Percentiles rank a stretch among this genome's conserved stretches.
Evolutionary conservation across 2,888 invertebrate species (phyloP).

Genomic region (Philonicus albiceps): DNA sequence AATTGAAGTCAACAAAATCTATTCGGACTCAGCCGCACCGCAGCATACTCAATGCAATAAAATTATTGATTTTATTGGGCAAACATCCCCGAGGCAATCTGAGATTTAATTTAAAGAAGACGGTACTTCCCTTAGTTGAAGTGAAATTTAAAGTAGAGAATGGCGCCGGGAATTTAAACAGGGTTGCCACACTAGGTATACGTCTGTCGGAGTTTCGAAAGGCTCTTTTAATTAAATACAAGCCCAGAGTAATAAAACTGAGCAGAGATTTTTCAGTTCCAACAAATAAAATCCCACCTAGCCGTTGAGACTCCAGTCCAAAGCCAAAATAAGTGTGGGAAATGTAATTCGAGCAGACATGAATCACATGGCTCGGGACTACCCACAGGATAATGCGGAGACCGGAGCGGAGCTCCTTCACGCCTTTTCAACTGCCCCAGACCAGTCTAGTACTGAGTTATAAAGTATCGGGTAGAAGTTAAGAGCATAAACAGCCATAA

Average conservation of each 20-base stretch:
- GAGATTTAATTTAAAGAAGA: constrained; percentile 21
- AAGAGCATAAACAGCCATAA: constrained; percentile 33
- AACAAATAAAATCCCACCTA: constrained; percentile 33
- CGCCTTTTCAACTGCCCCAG: background rate
- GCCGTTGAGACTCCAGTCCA: background rate
- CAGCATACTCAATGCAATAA: background rate
- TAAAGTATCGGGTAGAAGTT: constrained; percentile 18
- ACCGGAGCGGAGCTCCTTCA: background rate
- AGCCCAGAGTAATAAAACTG: background rate
- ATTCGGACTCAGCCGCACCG: background rate
- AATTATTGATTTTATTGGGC: constrained; percentile 15
- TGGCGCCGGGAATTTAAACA: background rate
- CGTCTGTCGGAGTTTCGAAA: background rate
- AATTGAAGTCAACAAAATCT: background rate
- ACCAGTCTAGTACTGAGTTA: background rate
- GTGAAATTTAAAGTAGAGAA: constrained; percentile 17
- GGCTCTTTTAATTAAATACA: constrained; percentile 35
- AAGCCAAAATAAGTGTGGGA: constrained; percentile 28
- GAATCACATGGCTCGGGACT: constrained; percentile 6
- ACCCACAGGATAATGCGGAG: background rate
- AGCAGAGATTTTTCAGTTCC: background rate
- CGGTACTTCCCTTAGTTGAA: background rate
- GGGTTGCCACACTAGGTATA: background rate
- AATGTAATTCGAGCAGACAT: constrained; percentile 27
- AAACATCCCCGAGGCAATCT: background rate